Evolutionary conservation across 2,888 invertebrate species (phyloP).

Genomic region (Leucoma salicis): DNA sequence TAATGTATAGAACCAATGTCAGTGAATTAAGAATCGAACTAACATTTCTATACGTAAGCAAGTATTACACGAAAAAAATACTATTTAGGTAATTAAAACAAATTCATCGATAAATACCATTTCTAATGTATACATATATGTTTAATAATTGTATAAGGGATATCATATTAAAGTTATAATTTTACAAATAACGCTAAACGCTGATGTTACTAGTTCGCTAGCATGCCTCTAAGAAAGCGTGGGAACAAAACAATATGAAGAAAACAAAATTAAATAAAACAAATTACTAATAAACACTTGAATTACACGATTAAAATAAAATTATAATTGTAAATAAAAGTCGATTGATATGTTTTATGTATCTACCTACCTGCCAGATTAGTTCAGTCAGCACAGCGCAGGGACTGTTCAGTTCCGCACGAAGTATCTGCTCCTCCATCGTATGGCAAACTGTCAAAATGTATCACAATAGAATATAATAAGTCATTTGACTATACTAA

Average conservation of each 20-base stretch:
- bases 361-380: slow-evolving; percentile 27
- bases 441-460: slow-evolving; percentile 47
- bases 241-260: slow-evolving; percentile 4
- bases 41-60: too few species aligned
- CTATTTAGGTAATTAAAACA: too few species aligned
- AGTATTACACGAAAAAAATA: too few species aligned
- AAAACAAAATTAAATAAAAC: neutral
- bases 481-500: slow-evolving; percentile 18
- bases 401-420: neutral
- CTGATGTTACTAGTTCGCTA: slow-evolving; percentile 18
- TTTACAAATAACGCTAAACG: too few species aligned
- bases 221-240: slow-evolving; percentile 1
- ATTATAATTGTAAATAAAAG: too few species aligned
- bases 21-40: too few species aligned
- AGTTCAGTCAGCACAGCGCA: neutral
- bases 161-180: too few species aligned
- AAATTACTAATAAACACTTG: neutral
- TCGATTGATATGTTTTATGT: neutral
- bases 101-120: too few species aligned
- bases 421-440: slow-evolving; percentile 8
- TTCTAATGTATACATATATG: too few species aligned
- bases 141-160: too few species aligned
- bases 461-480: slow-evolving; percentile 50
- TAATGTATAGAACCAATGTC: too few species aligned
- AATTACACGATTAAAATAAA: neutral